Evolutionary conservation across 2,888 invertebrate species (phyloP).

Genomic region (Temnothorax unifasciatus): DNA sequence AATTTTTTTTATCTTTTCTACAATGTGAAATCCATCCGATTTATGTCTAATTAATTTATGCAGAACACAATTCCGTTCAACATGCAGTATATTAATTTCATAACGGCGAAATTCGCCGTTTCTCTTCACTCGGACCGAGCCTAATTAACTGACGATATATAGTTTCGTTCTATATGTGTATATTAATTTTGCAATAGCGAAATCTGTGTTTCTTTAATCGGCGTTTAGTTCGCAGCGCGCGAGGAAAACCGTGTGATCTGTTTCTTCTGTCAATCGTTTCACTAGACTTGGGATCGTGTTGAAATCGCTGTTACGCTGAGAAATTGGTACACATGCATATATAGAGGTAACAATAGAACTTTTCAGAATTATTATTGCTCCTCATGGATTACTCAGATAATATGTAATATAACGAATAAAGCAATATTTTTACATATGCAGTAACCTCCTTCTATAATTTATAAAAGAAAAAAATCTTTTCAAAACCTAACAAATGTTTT

Average conservation of each 20-base stretch:
- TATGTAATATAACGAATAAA: constrained; percentile 11
- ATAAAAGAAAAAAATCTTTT: neutral
- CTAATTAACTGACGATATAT: neutral
- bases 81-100: neutral
- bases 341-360: constrained; percentile 17
- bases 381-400: constrained; percentile 9
- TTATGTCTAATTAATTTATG: neutral
- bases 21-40: neutral
- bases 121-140: neutral
- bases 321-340: neutral
- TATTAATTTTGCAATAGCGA: constrained; percentile 12
- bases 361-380: constrained; percentile 11
- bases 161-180: neutral
- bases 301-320: constrained; percentile 24
- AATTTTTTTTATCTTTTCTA: neutral
- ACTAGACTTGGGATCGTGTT: constrained; percentile 24
- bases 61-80: neutral
- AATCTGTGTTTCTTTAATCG: constrained; percentile 14
- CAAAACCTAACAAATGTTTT: neutral
- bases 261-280: constrained; percentile 46
- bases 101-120: neutral
- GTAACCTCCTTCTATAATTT: neutral
- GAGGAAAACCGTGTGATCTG: constrained; percentile 38
- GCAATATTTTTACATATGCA: neutral
- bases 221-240: neutral